These are phyloP conservation scores for Apodemia mormo DNA, from an alignment of 2,888 invertebrate genomes.

Conservation along the genomic window DNA sequence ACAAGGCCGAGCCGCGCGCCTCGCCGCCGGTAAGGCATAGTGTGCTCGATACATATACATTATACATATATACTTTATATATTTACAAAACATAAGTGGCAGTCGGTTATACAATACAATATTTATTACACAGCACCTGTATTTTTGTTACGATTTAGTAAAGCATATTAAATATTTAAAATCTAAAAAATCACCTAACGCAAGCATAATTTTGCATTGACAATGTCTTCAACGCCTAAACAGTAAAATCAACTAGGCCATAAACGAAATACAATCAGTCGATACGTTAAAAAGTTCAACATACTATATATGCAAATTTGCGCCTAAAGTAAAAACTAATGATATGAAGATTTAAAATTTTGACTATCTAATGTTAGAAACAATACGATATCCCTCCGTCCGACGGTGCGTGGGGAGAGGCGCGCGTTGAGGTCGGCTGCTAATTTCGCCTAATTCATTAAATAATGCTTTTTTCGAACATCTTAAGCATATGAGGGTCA, in stretches of 20 bases:
- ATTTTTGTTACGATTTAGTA: slow-evolving; percentile 56
- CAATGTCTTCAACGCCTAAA: slow-evolving; percentile 49
- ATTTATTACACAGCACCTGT: slow-evolving; percentile 61
- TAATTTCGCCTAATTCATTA: slow-evolving; percentile 44
- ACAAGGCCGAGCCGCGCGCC: slow-evolving; percentile 68
- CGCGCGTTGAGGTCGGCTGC: slow-evolving; percentile 47
- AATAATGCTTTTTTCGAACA: slow-evolving; percentile 51
- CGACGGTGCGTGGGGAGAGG: slow-evolving; percentile 44
- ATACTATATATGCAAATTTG: slow-evolving; percentile 57
- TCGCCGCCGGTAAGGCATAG: slow-evolving; percentile 62
- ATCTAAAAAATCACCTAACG: slow-evolving; percentile 49
- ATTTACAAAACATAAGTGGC: slow-evolving; percentile 75
- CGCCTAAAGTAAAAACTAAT: slow-evolving; percentile 79
- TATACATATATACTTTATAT: slow-evolving; percentile 66
- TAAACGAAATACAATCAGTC: slow-evolving; percentile 61
- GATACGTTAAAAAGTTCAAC: slow-evolving; percentile 57
- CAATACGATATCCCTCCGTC: slow-evolving; percentile 49
- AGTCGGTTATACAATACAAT: slow-evolving; percentile 52
- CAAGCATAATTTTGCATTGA: slow-evolving; percentile 39
- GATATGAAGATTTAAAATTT: slow-evolving; percentile 79
- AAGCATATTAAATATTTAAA: slow-evolving; percentile 62
- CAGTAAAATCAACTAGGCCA: slow-evolving; percentile 63
- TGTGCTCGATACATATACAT: slow-evolving; percentile 64
- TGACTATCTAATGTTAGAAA: slow-evolving; percentile 75
- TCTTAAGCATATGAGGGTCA: slow-evolving; percentile 57